Conservation (phyloP, 92 coral and sea anemone species). For the Nematostella vectensis region DNA sequence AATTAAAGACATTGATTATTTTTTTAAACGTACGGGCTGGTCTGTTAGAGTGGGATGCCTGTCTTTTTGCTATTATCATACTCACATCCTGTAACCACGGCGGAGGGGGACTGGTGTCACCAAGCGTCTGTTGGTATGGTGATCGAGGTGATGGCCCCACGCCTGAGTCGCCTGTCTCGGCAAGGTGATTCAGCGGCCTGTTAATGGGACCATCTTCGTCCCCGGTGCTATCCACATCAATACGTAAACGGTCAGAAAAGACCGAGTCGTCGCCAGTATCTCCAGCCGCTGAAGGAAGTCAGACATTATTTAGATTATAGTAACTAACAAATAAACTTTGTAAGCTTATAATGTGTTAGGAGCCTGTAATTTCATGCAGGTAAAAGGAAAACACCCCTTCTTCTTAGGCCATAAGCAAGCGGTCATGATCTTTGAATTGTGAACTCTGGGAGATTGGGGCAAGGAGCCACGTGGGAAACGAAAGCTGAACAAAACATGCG, state of each 20-base stretch:
- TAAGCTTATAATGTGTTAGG: neutral
- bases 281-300: slow-evolving; percentile 39
- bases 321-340: neutral
- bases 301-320: too few relatives aligned
- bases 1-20: neutral
- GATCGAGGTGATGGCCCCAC: slow-evolving; percentile 90
- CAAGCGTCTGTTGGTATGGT: slow-evolving; percentile 59
- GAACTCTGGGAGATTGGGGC: too few relatives aligned
- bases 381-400: too few relatives aligned
- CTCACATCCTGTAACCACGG: slow-evolving; percentile 94
- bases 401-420: too few relatives aligned
- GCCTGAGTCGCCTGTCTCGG: slow-evolving; percentile 90
- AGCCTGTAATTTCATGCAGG: neutral
- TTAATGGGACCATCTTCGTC: slow-evolving; percentile 38
- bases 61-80: too few relatives aligned
- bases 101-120: slow-evolving; percentile 70
- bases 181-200: slow-evolving; percentile 38
- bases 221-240: slow-evolving; percentile 35
- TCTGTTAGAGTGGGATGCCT: too few relatives aligned
- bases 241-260: slow-evolving; percentile 66
- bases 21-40: too few relatives aligned
- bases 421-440: too few relatives aligned
- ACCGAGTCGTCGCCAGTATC: slow-evolving; percentile 66
- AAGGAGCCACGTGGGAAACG: too few relatives aligned
- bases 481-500: too few relatives aligned